phyloP scores from a whole-genome alignment of 2,113 vertebrate species.

The Amphiprion ocellaris region DNA sequence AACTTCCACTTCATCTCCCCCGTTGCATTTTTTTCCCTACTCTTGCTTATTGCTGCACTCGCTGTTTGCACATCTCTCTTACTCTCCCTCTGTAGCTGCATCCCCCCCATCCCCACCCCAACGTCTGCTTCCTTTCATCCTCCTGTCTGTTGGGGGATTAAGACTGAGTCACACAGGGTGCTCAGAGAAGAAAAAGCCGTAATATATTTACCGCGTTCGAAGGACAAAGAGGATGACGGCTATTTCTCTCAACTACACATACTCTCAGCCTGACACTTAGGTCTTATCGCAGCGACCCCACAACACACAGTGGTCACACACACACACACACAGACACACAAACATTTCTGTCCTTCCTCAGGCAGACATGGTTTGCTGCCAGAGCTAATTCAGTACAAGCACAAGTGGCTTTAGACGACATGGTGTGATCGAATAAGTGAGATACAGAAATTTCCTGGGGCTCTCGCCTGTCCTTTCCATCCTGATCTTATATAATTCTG shows the following conservation, averaged over 20 bases:
- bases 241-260: constrained; percentile 43
- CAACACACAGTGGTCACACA: constrained; percentile 25
- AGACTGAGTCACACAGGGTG: constrained; percentile 55
- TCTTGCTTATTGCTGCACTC: constrained; percentile 17
- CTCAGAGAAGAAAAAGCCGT: constrained; percentile 45
- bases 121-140: constrained; percentile 50
- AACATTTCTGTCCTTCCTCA: constrained; percentile 38
- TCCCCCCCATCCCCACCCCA: constrained; percentile 6
- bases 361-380: constrained; percentile 66
- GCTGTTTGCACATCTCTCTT: constrained; percentile 37
- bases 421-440: constrained; percentile 62
- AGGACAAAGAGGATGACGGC: constrained; percentile 67
- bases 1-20: background rate
- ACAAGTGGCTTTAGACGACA: constrained; percentile 52
- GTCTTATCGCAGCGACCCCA: constrained; percentile 41
- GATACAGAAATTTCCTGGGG: constrained; percentile 53
- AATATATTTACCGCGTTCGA: constrained; percentile 59
- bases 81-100: background rate
- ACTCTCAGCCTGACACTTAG: constrained; percentile 41
- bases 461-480: constrained; percentile 26
- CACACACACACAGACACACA: background rate
- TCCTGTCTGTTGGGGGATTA: constrained; percentile 65
- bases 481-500: constrained; percentile 45
- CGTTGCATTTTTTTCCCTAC: background rate
- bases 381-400: constrained; percentile 66